Base-by-base conservation (phyloP, 2,888 invertebrate species). In the Sericinus montela region DNA sequence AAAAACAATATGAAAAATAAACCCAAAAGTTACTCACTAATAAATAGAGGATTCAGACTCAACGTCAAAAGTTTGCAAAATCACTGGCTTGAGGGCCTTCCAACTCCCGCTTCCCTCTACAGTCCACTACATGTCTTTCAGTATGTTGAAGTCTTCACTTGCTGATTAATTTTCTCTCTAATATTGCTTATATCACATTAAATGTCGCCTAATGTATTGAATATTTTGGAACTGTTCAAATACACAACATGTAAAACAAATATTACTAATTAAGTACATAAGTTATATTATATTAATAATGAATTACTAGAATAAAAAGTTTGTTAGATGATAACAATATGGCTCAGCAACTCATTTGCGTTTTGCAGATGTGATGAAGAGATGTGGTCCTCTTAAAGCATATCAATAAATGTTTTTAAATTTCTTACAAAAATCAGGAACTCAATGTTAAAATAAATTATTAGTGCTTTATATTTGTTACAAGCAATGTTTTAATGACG, bases 21-120 rank as follows among this genome's bases (percentile, higher is more conserved):
- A 86, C 82, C 82, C 79, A 82, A 87, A 87, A 85, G 80, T 86
- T 86, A 87, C 86, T 84, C 79, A 86, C 86, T 87, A 87, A 86
- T 84, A 76, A 84, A 85, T 78, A 87, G 77, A 85, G 83, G 82
- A 78, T 84, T 83, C 82, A 82, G 84, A 84, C 85, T 81, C 79
- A 76, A 75, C 72, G 77, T 79, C 75, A 74, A 75, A n/a, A 71
- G 69, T 74, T 75, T 69, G 72, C 73, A 67, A 65, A 72, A 78
- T 72, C 77, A 79, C 79, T 77, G 80, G 76, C 64, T 32, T 61
- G 52, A 52, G 43, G 28, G 25, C 52, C 38, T 16, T 55, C 55
- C 50, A 49, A 54, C 56, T 51, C 54, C 51, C 57, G 60, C 56
- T 54, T 53, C 62, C 59, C 62, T 60, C 65, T 37, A 42, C 30